Evolutionary conservation across 53 echinoderm and acorn worm genomes (phyloP), one percentile per base, ranked within the genome.

Genomic region (Echinarachnius parma): DNA sequence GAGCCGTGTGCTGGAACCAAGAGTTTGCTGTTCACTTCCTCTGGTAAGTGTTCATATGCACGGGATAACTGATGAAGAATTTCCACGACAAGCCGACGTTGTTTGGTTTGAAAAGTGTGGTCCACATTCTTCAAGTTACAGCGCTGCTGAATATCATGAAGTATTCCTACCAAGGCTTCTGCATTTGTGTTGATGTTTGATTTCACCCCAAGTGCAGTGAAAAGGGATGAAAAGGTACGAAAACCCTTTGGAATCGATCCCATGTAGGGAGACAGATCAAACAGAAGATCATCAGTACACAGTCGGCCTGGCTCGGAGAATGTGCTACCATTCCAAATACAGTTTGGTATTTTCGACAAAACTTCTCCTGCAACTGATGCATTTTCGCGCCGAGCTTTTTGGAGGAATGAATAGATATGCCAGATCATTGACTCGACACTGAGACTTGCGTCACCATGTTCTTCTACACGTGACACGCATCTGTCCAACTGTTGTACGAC

Each of bases 311-410:
- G 77, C 28, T 76, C 60, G 4, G 77, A 70, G 48, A 89, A 89
- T 15, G 80, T 77, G 30, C 31, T 35, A 0, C 89, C 89, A 76
- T 89, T 69, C 89, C 89, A 89, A 29, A 89, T 48, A 55, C 80
- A 81, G 16, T 34, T 19, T 5, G 31, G 3, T 48, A 59, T 18
- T 14, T 27, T 24, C 14, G 35, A 16, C 28, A 55, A 28, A 28
- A 64, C 20, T 16, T 1, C 13, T 32, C 31, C 36, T 20, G 24
- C 25, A 37, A 68, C 52, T 3, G 28, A 11, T 52, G 30, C 26
- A n/a, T n/a, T n/a, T n/a, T n/a, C n/a, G n/a, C n/a, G n/a, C n/a
- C n/a, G n/a, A 60, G 45, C 46, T 8, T 60, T 32, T 9, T 24
- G 28, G 22, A 80, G 16, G 59, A 69, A 80, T 4, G 42, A 16